Evolutionary conservation across 2,797 vertebrate genomes (phyloP), one percentile per base, ranked within the genome.

Genomic region (Oryzias dopingdopingensis): DNA sequence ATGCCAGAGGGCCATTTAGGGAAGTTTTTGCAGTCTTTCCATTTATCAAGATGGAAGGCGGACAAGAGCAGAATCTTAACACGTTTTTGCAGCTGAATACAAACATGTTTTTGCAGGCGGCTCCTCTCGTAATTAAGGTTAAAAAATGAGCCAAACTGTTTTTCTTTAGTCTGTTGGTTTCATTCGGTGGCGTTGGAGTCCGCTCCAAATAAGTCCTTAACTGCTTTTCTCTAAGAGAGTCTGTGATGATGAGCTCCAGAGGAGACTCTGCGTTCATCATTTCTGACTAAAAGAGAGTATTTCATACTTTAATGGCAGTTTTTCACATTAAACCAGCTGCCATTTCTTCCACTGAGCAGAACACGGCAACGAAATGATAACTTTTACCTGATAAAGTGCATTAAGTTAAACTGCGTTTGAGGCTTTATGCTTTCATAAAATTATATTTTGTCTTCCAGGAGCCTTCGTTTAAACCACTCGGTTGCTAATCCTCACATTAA

Each of bases 11-110:
- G 73, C 80, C 78, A 83, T 89, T 90, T 85, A 82, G 84, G 77
- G 80, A 86, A 85, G 74, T 88, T 87, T 90, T 86, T 76, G 72
- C 80, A 83, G 80, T 76, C 70, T 76, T 77, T 85, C 72, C 74
- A 84, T 91, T 90, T 86, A 88, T 91, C 83, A 83, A 82, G 85
- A 88, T 77, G 66, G 80, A 78, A 82, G 60, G 77, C 67, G 49
- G 80, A 65, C 80, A 80, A 75, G 88, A 83, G 85, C 68, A 44
- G 86, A 89, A 88, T 90, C 73, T 70, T 83, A 89, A 89, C 83
- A 68, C 51, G 72, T 49, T 58, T 26, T 78, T 66, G 72, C 60
- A 7, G 76, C 67, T 55, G 56, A 70, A 79, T 49, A 52, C 50
- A 83, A 84, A 81, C 67, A 65, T 65, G 52, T 15, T 54, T 65